Evolutionary conservation across 2,888 invertebrate species (phyloP).

Genomic region (Bombylius major): DNA sequence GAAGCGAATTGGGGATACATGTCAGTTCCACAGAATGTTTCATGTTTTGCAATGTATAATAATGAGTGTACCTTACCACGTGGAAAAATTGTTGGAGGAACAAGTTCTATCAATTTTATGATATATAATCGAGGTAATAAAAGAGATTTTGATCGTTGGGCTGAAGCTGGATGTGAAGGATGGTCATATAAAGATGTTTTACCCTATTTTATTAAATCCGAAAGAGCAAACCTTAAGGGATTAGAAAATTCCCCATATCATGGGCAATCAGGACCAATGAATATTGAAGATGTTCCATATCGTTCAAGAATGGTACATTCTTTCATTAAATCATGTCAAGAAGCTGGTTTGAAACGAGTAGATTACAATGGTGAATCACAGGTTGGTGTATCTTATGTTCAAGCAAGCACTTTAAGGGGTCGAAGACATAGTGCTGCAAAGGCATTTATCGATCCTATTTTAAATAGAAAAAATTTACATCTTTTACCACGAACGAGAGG

Average conservation of each 20-base stretch:
- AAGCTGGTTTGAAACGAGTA: constrained; percentile 48
- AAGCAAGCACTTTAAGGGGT: constrained; percentile 44
- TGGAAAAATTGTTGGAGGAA: constrained; percentile 47
- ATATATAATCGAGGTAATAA: constrained; percentile 63
- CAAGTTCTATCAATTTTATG: constrained; percentile 51
- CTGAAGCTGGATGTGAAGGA: constrained; percentile 53
- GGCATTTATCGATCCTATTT: constrained; percentile 45
- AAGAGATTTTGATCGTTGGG: constrained; percentile 59
- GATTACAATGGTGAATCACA: constrained; percentile 52
- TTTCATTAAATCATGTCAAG: constrained; percentile 46
- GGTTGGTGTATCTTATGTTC: constrained; percentile 49
- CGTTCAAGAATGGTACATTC: constrained; percentile 38
- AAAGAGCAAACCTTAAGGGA: constrained; percentile 31
- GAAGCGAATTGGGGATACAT: constrained; percentile 60
- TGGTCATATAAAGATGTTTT: constrained; percentile 56
- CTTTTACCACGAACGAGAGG: constrained; percentile 48
- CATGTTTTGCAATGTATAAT: constrained; percentile 41
- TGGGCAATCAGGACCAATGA: constrained; percentile 44
- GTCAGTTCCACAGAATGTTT: constrained; percentile 48
- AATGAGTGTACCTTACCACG: constrained; percentile 39
- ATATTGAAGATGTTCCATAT: constrained; percentile 44
- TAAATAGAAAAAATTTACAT: constrained; percentile 48
- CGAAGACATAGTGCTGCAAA: constrained; percentile 49
- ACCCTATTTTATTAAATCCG: constrained; percentile 49
- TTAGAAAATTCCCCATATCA: constrained; percentile 40